Percentiles rank a stretch among this genome's conserved stretches.
These are phyloP conservation scores for Drosophila sulfurigaster DNA, from an alignment of 1,140 invertebrate genomes.

Conservation along the genomic window DNA sequence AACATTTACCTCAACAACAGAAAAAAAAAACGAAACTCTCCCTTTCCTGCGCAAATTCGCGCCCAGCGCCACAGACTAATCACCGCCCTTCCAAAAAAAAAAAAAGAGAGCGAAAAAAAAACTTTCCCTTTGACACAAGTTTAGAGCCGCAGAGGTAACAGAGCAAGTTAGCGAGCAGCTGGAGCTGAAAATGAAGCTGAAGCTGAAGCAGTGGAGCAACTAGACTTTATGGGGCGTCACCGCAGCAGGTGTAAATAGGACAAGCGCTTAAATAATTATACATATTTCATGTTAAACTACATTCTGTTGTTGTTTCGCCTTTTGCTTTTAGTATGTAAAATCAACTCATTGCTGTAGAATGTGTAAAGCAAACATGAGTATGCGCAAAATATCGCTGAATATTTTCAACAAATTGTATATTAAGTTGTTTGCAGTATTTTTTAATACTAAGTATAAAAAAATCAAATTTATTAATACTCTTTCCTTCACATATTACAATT, in stretches of 20 bases:
- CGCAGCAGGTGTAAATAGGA: slow-evolving; percentile 50
- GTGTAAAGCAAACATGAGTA: no score
- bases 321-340: neutral
- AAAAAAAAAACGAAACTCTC: neutral
- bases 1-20: slow-evolving; percentile 10
- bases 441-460: no score
- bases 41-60: neutral
- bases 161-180: slow-evolving; percentile 21
- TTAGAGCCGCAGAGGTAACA: slow-evolving; percentile 2
- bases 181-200: slow-evolving; percentile 9
- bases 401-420: no score
- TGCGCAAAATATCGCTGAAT: no score
- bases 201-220: neutral
- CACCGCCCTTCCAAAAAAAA: neutral
- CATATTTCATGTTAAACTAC: slow-evolving; percentile 20
- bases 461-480: no score
- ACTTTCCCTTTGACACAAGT: slow-evolving; percentile 41
- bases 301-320: neutral
- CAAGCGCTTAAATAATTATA: slow-evolving; percentile 40
- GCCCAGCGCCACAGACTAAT: slow-evolving; percentile 20
- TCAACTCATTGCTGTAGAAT: no score
- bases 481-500: no score
- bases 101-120: neutral
- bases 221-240: neutral
- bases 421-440: no score